Base-by-base conservation (phyloP, 2,888 invertebrate genomes). In the Branchipolynoe longqiensis region DNA sequence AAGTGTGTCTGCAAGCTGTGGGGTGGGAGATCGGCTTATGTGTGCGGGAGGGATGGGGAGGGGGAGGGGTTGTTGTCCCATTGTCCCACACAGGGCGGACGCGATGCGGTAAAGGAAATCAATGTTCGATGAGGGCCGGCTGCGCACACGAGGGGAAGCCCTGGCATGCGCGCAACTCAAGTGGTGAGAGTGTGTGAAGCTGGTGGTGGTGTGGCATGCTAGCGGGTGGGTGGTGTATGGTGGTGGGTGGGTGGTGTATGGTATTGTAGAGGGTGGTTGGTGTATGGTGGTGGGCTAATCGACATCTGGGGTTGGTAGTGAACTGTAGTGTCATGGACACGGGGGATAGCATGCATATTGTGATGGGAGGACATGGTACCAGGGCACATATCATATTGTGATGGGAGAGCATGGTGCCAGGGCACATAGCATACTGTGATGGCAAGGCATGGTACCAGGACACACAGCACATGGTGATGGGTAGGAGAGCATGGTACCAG, bases 101-200 rank as follows among this genome's bases (percentile, higher is more conserved):
- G 22, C 36, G 18, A 25, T 33, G 33, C 69, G 69, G 18, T 38
- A 69, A 69, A 69, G 69, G 69, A 36, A 69, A 69, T 69, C 69
- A 69, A 69, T 69, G 69, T 69, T 25, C 69, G 38, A 69, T 69
- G 69, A 69, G 69, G 38, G 69, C 14, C 18, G 36, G 38, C 36
- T 33, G 69, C 69, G 25, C 25, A 69, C 28, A 62, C 36, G 69
- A 22, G 8, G 69, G 69, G 62, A 25, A 4, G 36, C 69, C 69
- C 33, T 33, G 14, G 69, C 18, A 69, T 33, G 69, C 69, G 25
- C 69, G 33, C 25, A 33, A 36, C 36, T 69, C 69, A 36, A 69
- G 69, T 69, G 36, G 18, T 18, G 4, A 18, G 48, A 48, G 48
- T 58, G 4, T 14, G 48, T 8, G 8, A 48, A 48, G 62, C 1